phyloP scores from a whole-genome alignment of 2,888 invertebrate species.

The Blera fallax region DNA sequence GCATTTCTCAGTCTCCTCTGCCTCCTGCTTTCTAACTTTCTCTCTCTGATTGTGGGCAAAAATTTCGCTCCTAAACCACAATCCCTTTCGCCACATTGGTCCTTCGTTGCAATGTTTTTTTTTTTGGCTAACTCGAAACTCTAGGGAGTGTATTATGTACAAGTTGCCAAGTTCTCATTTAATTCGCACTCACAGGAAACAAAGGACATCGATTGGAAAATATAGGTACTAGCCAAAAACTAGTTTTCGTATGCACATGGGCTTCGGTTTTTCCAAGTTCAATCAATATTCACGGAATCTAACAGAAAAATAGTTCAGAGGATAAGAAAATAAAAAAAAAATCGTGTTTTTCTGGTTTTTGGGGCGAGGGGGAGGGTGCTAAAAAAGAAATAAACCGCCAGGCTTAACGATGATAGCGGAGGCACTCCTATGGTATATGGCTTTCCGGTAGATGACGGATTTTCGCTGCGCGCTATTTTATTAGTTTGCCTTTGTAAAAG shows the following conservation, averaged over 20 bases:
- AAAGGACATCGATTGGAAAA: conserved; percentile 31
- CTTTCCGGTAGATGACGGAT: background rate
- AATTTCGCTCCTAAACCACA: conserved; percentile 34
- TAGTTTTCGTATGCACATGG: background rate
- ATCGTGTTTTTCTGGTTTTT: background rate
- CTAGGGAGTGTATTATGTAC: background rate
- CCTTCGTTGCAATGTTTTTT: background rate
- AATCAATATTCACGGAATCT: conserved; percentile 22
- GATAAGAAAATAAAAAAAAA: background rate
- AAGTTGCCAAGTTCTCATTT: conserved; percentile 40
- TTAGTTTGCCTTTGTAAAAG: background rate
- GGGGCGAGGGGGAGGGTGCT: too few species aligned
- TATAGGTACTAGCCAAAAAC: background rate
- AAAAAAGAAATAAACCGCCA: background rate
- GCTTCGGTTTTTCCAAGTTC: conserved; percentile 18
- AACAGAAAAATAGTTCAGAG: background rate
- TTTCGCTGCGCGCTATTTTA: background rate
- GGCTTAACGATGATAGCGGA: background rate
- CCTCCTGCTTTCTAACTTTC: background rate
- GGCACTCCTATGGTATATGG: background rate
- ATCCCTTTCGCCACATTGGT: conserved; percentile 34
- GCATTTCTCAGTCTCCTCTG: background rate
- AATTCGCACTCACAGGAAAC: background rate
- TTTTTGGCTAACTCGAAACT: background rate
- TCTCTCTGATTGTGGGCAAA: conserved; percentile 14